These are phyloP conservation scores for Lepilemur septentrionalis DNA, from an alignment of 2,797 vertebrate genomes.

Conservation along the genomic window DNA sequence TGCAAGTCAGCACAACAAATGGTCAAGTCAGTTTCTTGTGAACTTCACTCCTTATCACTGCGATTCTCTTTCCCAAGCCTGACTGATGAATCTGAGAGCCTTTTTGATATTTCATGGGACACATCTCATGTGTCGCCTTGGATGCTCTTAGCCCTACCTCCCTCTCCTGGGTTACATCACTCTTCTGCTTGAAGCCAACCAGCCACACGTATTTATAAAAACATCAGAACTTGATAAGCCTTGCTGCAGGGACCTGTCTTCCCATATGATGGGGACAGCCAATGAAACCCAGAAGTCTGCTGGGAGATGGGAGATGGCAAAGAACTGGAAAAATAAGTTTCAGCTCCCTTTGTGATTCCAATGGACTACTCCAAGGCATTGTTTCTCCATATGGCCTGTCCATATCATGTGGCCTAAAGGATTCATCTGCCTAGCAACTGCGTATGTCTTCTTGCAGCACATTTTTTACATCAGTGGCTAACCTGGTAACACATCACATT, in stretches of 20 bases:
- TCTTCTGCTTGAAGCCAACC: background rate
- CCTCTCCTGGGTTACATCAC: background rate
- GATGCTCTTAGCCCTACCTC: background rate
- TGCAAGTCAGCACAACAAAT: background rate
- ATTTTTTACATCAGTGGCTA: background rate
- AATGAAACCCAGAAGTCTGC: background rate
- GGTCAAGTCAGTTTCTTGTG: background rate
- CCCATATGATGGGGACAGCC: background rate
- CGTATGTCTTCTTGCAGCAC: background rate
- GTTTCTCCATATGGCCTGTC: background rate
- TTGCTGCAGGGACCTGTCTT: background rate
- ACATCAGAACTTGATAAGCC: background rate
- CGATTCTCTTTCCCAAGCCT: background rate
- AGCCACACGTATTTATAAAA: background rate
- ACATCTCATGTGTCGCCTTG: background rate
- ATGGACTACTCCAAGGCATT: background rate
- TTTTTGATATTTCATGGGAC: background rate
- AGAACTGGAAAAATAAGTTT: background rate
- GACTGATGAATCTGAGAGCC: background rate
- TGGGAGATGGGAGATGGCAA: background rate
- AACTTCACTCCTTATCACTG: background rate
- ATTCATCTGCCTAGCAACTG: background rate
- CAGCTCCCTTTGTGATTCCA: background rate
- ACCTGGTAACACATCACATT: background rate
- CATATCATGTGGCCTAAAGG: no score